Base-by-base conservation (phyloP, 1,140 invertebrate genomes). In the Tenebrio molitor region DNA sequence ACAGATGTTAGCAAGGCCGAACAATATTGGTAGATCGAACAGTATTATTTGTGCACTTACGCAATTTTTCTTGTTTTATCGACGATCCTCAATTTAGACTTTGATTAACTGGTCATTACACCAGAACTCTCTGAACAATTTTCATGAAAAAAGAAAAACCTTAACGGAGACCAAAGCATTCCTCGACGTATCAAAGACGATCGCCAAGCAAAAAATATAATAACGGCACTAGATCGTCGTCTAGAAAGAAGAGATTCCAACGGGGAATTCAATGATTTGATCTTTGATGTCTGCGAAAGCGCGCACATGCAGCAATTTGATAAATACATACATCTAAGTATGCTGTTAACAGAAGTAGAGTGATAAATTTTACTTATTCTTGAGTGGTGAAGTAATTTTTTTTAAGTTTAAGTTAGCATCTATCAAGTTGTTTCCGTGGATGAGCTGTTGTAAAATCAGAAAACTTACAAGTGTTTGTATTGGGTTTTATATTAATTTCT, bases 211-310 rank as follows among this genome's bases (percentile, higher is more conserved):
- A 58, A 58, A 58, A 58, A n/a, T 25, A 17, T 29, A 58, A 58
- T 58, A 58, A 58, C 23, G 21, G 6, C 10, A 19, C 44, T 58
- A 29, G 50, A 58, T 29, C 12, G 36, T 39, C 36, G 36, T 39
- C 2, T 39, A 39, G 4, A 39, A 39, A 39, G 36, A 25, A 23
- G 12, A 25, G 50, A 58, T 58, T 29, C 50, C 23, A 25, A 14
- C 3, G 29, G 23, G 15, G 50, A 29, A 58, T 58, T 58, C 50
- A 29, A 23, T 58, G 50, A 58, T 58, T 58, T 58, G n/a, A 58
- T 58, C 21, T 58, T 25, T 29, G 50, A 58, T 58, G 19, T 39
- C 36, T 29, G 50, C 15, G 23, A 6, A 23, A 53, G 1, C 17
- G 19, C 46, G 21, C 19, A 53, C 21, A 23, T 53, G 8, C 17